Base-by-base conservation (phyloP, 2,888 invertebrate species). In the Drosophila pseudotakahashii region DNA sequence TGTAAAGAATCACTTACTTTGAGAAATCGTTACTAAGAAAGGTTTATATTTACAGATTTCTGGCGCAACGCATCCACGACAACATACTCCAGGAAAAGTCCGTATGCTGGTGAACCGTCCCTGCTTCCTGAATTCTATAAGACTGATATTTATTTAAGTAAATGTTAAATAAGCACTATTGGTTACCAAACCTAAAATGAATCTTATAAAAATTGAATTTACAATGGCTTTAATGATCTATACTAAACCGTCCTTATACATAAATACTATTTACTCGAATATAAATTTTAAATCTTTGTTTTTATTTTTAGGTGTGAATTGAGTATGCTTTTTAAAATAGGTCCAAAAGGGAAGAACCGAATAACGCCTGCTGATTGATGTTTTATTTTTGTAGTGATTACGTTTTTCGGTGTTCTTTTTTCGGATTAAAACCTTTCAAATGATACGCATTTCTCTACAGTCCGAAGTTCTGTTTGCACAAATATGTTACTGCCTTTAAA, bases 41-140 rank as follows among this genome's bases (percentile, higher is more conserved):
- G 30, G 23, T 13, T 10, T n/a, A 10, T 32, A 16, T 47, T 26
- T 23, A 2, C 91, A 94, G 94, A 89, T 92, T 94, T 71, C 93
- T 96, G 64, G 95, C 95, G 1, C 94, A 93, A 77, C 94, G 94
- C 90, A 94, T 95, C 26, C 90, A 96, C 53, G 94, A 94, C 89
- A 93, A 93, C 59, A 90, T 96, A 32, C 92, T 93, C 52, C 92
- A 93, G 39, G 96, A 95, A 83, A 96, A 95, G 90, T 94, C 95
- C 81, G 92, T 95, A 19, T 94, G 94, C 89, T 96, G 96, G 96
- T 96, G 89, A 93, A 2, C 2, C 16, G 19, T 39, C 2, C 5
- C 37, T 3, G 1, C 10, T 13, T 3, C 13, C 10, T 0, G 7
- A 42, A 44, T 23, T 2, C 4, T 23, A 45, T 7, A 68, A 85